A percentile compares a stretch with the other conserved stretches of the same genome.
Evolutionary conservation across 2,797 vertebrate species (phyloP).

Genomic region (Acrossocheilus wenchowensis): DNA sequence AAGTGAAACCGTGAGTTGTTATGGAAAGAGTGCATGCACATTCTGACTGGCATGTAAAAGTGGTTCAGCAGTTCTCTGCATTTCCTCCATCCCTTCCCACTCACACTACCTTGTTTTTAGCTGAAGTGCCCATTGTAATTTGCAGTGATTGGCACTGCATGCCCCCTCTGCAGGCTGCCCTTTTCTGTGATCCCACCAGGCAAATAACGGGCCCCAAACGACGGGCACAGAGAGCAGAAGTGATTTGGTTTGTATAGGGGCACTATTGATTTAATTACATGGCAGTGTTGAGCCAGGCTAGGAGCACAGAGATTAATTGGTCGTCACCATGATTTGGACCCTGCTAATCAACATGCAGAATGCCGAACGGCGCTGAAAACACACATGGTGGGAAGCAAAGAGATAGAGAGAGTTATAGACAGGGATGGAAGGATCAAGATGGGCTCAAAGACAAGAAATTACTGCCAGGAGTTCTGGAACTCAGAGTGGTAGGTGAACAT

Average conservation of each 20-base stretch:
- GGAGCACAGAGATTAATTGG: slow-evolving; percentile 67
- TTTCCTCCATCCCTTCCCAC: neutral
- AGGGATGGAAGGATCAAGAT: neutral
- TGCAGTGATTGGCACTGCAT: slow-evolving; percentile 29
- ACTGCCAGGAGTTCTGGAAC: neutral
- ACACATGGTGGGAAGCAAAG: slow-evolving; percentile 36
- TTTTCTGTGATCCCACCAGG: slow-evolving; percentile 12
- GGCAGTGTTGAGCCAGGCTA: slow-evolving; percentile 51
- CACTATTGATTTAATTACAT: slow-evolving; percentile 73
- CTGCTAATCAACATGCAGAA: slow-evolving; percentile 52
- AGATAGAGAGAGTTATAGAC: slow-evolving; percentile 19
- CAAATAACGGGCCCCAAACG: slow-evolving; percentile 19
- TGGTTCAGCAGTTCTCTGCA: neutral
- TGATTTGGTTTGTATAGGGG: slow-evolving; percentile 65
- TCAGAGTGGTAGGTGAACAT: neutral
- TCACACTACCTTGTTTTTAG: neutral
- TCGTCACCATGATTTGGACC: slow-evolving; percentile 58
- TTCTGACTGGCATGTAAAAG: neutral
- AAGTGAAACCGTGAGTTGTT: neutral
- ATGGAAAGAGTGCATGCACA: neutral
- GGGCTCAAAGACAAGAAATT: slow-evolving; percentile 21
- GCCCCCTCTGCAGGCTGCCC: slow-evolving; percentile 25
- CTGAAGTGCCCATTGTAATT: slow-evolving; percentile 41
- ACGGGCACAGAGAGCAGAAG: slow-evolving; percentile 59
- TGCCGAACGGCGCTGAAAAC: slow-evolving; percentile 3